Percentiles rank a stretch among this genome's conserved stretches.
These are phyloP conservation scores for Nysson spinosus DNA, from an alignment of 2,888 invertebrate species.

Conservation along the genomic window DNA sequence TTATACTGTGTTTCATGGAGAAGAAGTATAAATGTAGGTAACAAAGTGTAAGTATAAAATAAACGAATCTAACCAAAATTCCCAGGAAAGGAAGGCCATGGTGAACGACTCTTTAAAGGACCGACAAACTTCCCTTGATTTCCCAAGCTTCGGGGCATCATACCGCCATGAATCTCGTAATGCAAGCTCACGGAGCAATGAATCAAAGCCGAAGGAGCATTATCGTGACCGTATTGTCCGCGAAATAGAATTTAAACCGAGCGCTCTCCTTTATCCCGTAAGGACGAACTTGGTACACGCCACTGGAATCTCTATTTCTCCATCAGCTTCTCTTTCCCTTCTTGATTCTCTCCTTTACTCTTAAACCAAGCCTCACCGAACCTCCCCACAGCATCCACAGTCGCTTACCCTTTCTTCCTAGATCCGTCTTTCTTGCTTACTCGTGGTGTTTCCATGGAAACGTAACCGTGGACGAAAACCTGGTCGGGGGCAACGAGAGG, in stretches of 20 bases:
- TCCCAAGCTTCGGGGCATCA: not conserved
- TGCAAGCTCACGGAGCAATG: slow-evolving; percentile 39
- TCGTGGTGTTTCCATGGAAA: slow-evolving; percentile 56
- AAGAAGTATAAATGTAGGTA: no score
- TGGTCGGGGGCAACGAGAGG: slow-evolving; percentile 31
- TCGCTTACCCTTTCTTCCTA: slow-evolving; percentile 20
- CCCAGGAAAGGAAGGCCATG: no score
- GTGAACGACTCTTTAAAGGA: no score
- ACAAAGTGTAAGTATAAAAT: no score
- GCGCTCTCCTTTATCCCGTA: slow-evolving; percentile 39
- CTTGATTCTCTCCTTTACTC: slow-evolving; percentile 5
- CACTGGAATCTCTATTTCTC: slow-evolving; percentile 17
- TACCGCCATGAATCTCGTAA: slow-evolving; percentile 10
- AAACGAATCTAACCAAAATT: no score
- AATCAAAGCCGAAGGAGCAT: slow-evolving; percentile 62
- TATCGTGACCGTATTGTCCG: slow-evolving; percentile 63
- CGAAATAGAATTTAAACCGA: slow-evolving; percentile 63
- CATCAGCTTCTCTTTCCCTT: slow-evolving; percentile 13
- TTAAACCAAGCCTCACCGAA: slow-evolving; percentile 6
- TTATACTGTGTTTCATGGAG: no score
- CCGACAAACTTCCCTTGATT: slow-evolving; percentile 6
- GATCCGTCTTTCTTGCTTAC: slow-evolving; percentile 31
- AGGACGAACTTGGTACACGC: slow-evolving; percentile 46
- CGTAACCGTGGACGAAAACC: slow-evolving; percentile 52
- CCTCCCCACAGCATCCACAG: slow-evolving; percentile 8